Evolutionary conservation across 2,888 invertebrate genomes (phyloP).

Genomic region (Meganola albula): DNA sequence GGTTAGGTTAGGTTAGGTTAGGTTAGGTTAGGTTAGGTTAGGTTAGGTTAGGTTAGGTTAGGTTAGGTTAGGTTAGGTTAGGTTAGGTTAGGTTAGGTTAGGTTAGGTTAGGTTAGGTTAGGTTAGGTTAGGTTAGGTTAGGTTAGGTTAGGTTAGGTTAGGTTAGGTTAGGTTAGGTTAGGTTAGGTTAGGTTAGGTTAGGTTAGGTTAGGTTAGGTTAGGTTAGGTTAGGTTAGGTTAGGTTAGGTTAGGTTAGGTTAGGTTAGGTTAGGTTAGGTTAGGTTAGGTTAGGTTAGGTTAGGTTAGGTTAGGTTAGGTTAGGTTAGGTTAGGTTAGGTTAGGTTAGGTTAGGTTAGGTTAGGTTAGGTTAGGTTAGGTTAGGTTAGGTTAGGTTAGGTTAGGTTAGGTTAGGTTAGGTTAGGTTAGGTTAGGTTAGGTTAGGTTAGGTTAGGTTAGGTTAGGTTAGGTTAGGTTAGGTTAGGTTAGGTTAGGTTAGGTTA

Average conservation of each 20-base stretch:
- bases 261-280: conserved; percentile 23
- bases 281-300: conserved; percentile 23
- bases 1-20: conserved; percentile 22
- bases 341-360: conserved; percentile 22
- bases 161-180: conserved; percentile 7
- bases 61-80: conserved; percentile 19
- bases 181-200: conserved; percentile 7
- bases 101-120: conserved; percentile 10
- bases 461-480: conserved; percentile 21
- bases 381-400: conserved; percentile 21
- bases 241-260: conserved; percentile 23
- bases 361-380: conserved; percentile 20
- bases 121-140: conserved; percentile 8
- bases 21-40: conserved; percentile 19
- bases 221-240: conserved; percentile 21
- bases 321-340: conserved; percentile 23
- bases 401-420: conserved; percentile 18
- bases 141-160: conserved; percentile 9
- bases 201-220: conserved; percentile 12
- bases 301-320: conserved; percentile 23
- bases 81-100: conserved; percentile 22
- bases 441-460: conserved; percentile 21
- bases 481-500: conserved; percentile 19
- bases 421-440: conserved; percentile 21
- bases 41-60: conserved; percentile 17